These are phyloP conservation scores for Felis catus DNA, from an alignment of 2,113 vertebrate genomes.

Conservation along the genomic window DNA sequence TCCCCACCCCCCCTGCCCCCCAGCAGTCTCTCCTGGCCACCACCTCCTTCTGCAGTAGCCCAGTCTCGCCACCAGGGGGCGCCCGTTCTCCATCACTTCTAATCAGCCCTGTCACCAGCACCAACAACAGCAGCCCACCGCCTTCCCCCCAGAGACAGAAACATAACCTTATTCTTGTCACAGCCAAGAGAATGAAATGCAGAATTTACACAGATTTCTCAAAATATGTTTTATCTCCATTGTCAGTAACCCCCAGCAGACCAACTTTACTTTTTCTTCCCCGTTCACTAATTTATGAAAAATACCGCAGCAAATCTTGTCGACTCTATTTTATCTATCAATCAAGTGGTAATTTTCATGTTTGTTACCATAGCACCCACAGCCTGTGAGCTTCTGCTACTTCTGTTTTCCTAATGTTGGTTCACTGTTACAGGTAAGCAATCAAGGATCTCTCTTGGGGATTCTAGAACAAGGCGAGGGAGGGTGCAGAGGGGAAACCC, in stretches of 20 bases:
- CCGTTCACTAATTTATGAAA: not conserved
- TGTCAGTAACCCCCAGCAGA: slow-evolving; percentile 53
- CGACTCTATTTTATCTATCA: not conserved
- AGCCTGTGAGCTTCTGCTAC: not conserved
- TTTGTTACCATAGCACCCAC: slow-evolving; percentile 45
- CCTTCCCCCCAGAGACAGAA: not conserved
- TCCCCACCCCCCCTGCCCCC: fast-evolving
- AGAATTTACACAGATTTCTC: not conserved
- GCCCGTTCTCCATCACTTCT: not conserved
- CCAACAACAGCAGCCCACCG: not conserved
- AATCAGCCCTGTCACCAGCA: not conserved
- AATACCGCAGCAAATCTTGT: not conserved
- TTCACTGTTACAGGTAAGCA: not conserved
- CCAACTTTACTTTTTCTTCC: not conserved
- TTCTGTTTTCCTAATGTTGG: not conserved
- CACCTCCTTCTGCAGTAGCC: not conserved
- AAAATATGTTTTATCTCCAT: slow-evolving; percentile 46
- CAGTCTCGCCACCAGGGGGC: not conserved
- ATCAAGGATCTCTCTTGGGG: not conserved
- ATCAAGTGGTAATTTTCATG: slow-evolving; percentile 2
- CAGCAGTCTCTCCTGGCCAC: not conserved
- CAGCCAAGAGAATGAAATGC: not conserved
- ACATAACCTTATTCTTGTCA: not conserved
- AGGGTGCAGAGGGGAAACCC: not conserved
- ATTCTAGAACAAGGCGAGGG: not conserved